Base-by-base conservation (phyloP, 2,888 invertebrate genomes). In the Molorchus minor region DNA sequence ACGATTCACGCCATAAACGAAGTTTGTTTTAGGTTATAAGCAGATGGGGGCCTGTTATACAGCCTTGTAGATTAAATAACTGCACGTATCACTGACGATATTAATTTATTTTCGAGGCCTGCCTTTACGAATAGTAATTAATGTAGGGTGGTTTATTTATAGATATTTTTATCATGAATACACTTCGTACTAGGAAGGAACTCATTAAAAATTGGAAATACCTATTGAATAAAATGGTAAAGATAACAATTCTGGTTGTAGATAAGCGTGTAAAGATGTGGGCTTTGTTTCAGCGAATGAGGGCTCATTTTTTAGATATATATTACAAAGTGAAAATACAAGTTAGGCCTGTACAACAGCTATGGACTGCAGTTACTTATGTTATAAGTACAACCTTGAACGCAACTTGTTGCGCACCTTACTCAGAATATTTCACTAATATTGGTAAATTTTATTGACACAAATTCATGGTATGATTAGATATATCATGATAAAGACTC, bases 321-420 rank as follows among this genome's bases (percentile, higher is more conserved):
- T n/a, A n/a, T n/a, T n/a, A n/a, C n/a, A 33, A 17, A 16, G 7
- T 13, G 8, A 35, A 36, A 36, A 15, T 45, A 8, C 25, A 29
- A 45, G 20, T 13, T 25, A 25, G 16, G 30, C 17, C 15, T 17
- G 30, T 45, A 8, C 16, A 36, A 36, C 36, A 36, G 16, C 16
- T 36, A 15, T 8, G 16, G 3, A 13, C 35, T 36, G n/a, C 30
- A 20, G 20, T 17, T 2, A 5, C 25, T 19, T 33, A 19, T 35
- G 16, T 33, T 35, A 19, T 17, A 47, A 20, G 35, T 21, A 47
- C 58, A 65, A 47, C 67, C 69, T 69, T 68, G 69, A 61, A 40
- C 53, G 56, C 64, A 63, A 65, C 65, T 67, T 64, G 68, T 69
- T 70, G 71, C 71, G 67, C 63, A 68, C 55, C 64, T 57, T 61